phyloP scores from a whole-genome alignment of 2,888 invertebrate species.

The Amblyteles armatorius region DNA sequence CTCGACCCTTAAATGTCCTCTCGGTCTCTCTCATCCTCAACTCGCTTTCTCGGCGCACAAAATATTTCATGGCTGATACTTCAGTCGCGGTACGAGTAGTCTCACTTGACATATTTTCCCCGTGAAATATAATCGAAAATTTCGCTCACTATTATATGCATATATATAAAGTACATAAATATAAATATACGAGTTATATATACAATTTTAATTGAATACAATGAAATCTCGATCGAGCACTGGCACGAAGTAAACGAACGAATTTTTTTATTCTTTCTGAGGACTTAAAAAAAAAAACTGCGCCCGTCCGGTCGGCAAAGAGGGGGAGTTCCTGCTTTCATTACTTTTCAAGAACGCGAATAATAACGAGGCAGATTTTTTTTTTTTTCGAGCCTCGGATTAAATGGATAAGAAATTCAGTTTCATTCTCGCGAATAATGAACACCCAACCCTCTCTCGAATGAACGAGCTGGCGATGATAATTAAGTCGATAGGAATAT shows the following conservation, averaged over 20 bases:
- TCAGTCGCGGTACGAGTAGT: neutral
- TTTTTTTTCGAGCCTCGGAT: neutral
- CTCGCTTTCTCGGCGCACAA: neutral
- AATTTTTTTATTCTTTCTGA: constrained; percentile 16
- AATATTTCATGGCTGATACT: neutral
- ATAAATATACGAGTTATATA: neutral
- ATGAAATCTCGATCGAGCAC: neutral
- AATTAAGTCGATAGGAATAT: neutral
- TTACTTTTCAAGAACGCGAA: constrained; percentile 35
- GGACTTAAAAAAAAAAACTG: neutral
- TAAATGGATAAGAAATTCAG: constrained; percentile 15
- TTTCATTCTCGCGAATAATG: constrained; percentile 30
- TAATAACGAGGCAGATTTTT: constrained; percentile 36
- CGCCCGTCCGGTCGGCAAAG: neutral
- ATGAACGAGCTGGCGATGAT: neutral
- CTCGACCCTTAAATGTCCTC: constrained; percentile 23
- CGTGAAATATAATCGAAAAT: neutral
- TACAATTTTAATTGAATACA: neutral
- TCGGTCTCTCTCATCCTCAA: neutral
- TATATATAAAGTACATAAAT: neutral
- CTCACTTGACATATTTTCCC: constrained; percentile 6
- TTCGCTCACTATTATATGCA: neutral
- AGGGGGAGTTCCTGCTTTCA: constrained; percentile 1
- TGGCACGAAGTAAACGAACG: neutral
- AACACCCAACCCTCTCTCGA: neutral